These are phyloP conservation scores for Elanus axillaris DNA, from an alignment of 2,113 vertebrate genomes.

Conservation along the genomic window DNA sequence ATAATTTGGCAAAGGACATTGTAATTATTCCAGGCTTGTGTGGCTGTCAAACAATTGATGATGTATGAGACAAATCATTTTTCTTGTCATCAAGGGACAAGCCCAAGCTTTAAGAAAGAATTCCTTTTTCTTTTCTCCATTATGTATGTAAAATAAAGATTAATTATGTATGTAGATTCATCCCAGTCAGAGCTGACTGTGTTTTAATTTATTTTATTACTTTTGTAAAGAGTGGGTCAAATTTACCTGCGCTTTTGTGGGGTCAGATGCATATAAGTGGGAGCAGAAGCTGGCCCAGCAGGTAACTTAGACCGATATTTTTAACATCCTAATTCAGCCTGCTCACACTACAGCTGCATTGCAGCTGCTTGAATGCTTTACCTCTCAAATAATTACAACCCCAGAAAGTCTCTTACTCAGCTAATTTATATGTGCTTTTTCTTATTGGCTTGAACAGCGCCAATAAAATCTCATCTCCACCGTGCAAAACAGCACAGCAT, in stretches of 20 bases:
- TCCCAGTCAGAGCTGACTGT: not conserved
- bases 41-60: not conserved
- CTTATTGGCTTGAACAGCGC: not conserved
- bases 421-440: not conserved
- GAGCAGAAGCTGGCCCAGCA: not conserved
- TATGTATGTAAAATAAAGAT: not conserved
- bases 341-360: not conserved
- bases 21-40: not conserved
- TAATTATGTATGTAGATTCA: not conserved
- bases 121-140: not conserved
- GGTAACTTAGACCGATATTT: not conserved
- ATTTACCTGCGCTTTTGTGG: not conserved
- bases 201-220: not conserved
- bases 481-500: not conserved
- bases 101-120: not conserved
- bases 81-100: not conserved
- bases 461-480: not conserved
- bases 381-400: not conserved
- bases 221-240: not conserved
- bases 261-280: not conserved
- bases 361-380: not conserved
- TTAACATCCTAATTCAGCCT: not conserved
- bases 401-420: not conserved
- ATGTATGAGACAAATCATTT: not conserved
- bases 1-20: not conserved